Evolutionary conservation across 2,888 invertebrate genomes (phyloP).

Genomic region (Sinelater perroti): DNA sequence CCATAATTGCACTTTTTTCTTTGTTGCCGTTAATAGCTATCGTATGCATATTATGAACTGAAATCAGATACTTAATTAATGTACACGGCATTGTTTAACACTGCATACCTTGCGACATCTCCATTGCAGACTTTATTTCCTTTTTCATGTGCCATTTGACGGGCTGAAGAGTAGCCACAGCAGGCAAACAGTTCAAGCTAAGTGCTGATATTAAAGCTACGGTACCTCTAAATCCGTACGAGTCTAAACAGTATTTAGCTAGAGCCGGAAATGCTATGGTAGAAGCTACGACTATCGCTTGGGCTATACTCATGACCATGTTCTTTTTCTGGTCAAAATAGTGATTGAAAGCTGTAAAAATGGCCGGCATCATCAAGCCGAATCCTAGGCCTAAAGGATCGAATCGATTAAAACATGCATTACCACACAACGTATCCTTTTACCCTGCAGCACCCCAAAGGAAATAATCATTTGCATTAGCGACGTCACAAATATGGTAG

Average conservation of each 20-base stretch:
- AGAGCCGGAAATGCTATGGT: slow-evolving; percentile 74
- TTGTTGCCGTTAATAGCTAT: slow-evolving; percentile 17
- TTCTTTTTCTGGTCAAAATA: slow-evolving; percentile 76
- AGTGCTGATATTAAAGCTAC: slow-evolving; percentile 72
- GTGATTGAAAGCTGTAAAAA: slow-evolving; percentile 77
- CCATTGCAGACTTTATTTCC: slow-evolving; percentile 47
- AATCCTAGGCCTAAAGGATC: slow-evolving; percentile 69
- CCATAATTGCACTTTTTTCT: slow-evolving; percentile 4
- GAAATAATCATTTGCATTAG: slow-evolving; percentile 71
- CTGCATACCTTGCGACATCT: slow-evolving; percentile 24
- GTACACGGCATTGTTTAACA: no score
- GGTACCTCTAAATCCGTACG: slow-evolving; percentile 77
- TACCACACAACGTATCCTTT: slow-evolving; percentile 8
- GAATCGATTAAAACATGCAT: no score
- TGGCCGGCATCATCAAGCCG: slow-evolving; percentile 77
- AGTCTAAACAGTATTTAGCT: slow-evolving; percentile 67
- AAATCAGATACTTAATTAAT: no score
- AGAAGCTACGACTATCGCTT: slow-evolving; percentile 73
- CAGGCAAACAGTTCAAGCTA: slow-evolving; percentile 72
- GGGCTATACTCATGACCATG: slow-evolving; percentile 79
- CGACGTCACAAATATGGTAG: slow-evolving; percentile 70
- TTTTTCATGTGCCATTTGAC: slow-evolving; percentile 75
- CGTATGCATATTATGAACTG: no score
- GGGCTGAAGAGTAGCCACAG: slow-evolving; percentile 77
- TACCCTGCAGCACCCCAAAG: slow-evolving; percentile 72